phyloP scores from a whole-genome alignment of 2,888 invertebrate species.

The Fragum fragum region DNA sequence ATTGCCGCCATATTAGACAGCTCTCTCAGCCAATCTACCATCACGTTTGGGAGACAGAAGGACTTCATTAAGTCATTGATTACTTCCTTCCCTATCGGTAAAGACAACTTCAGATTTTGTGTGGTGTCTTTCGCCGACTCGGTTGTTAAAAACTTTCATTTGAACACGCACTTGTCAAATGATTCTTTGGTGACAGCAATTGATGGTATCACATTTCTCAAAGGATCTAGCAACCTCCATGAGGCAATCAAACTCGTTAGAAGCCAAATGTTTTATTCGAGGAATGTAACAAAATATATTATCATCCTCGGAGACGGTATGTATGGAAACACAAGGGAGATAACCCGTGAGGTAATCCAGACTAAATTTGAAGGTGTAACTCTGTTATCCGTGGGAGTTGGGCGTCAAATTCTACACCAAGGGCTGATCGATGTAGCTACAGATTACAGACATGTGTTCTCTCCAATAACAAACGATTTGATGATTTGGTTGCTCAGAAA shows the following conservation, averaged over 20 bases:
- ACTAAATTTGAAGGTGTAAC: not conserved
- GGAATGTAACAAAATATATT: not conserved
- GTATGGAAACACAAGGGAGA: not conserved
- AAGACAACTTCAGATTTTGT: not conserved
- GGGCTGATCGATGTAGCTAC: not conserved
- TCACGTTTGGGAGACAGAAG: not conserved
- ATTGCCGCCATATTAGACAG: not conserved
- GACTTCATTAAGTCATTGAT: slow-evolving; percentile 5
- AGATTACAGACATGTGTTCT: not conserved
- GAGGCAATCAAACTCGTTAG: not conserved
- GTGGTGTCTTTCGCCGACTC: not conserved
- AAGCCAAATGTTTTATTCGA: not conserved
- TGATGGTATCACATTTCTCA: not conserved
- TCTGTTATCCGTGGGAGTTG: not conserved
- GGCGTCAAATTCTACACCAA: not conserved
- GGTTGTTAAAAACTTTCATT: not conserved
- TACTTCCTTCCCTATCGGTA: not conserved
- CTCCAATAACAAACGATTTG: not conserved
- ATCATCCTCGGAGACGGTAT: not conserved
- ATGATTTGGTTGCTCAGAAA: not conserved
- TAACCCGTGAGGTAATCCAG: not conserved
- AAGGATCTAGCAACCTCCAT: not conserved
- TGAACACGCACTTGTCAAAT: not conserved
- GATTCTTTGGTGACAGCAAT: not conserved
- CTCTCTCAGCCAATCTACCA: not conserved